A percentile compares a stretch with the other conserved stretches of the same genome.
These are phyloP conservation scores for Bombyx huttoni DNA, from an alignment of 2,888 invertebrate species.

Conservation along the genomic window DNA sequence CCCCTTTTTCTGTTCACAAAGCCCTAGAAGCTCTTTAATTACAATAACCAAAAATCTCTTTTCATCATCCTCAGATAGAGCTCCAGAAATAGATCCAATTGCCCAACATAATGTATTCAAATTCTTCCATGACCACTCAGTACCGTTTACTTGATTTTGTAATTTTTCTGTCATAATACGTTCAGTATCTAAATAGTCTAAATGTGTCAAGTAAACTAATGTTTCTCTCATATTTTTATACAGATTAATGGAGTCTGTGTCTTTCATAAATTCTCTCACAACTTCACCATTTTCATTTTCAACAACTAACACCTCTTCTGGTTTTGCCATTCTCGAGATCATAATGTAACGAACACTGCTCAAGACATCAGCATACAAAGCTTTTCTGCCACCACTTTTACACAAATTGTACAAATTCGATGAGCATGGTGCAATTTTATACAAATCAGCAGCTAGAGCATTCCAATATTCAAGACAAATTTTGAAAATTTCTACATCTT, in stretches of 20 bases:
- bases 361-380: conserved; percentile 84
- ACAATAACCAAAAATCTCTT: conserved; percentile 98
- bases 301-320: conserved; percentile 98
- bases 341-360: conserved; percentile 95
- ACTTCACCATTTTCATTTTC: conserved; percentile 99
- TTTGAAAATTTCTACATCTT: conserved; percentile 99
- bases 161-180: conserved; percentile 99
- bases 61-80: conserved; percentile 99
- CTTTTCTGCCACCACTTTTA: conserved; percentile 73
- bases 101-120: conserved; percentile 99
- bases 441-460: conserved; percentile 91
- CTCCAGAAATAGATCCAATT: conserved; percentile 98
- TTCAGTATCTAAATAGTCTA: conserved; percentile 98
- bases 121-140: conserved; percentile 99
- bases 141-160: conserved; percentile 97
- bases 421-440: conserved; percentile 86
- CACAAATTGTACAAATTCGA: conserved; percentile 49
- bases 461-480: conserved; percentile 99
- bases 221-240: conserved; percentile 99
- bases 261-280: conserved; percentile 99
- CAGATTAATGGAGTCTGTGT: conserved; percentile 98
- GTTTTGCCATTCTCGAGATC: conserved; percentile 99
- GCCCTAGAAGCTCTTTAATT: conserved; percentile 95
- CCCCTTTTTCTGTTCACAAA: conserved; percentile 98
- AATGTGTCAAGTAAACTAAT: conserved; percentile 97